These are phyloP conservation scores for Actinostola sp. DNA, from an alignment of 92 coral and sea anemone species.

Conservation along the genomic window DNA sequence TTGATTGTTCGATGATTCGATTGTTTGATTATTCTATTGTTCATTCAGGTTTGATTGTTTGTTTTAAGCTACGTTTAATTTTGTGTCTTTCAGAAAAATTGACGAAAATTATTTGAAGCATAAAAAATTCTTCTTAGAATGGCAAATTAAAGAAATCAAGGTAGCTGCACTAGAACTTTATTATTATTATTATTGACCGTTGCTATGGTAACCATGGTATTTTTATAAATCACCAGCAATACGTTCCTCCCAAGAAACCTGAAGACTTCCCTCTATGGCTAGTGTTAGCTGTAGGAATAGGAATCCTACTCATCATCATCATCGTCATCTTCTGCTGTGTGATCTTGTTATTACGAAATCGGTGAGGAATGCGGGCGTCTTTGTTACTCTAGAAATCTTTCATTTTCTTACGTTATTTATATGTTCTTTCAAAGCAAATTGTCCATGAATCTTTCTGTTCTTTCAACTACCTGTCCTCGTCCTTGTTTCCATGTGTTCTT, in stretches of 20 bases:
- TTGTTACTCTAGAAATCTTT: no score
- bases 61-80: not conserved
- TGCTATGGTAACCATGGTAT: not conserved
- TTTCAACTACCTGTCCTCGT: no score
- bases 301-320: conserved; percentile 60
- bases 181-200: no score
- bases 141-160: conserved; percentile 84
- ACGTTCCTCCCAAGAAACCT: conserved; percentile 38
- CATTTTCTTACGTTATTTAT: no score
- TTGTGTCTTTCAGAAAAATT: conserved; percentile 39
- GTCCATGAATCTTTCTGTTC: no score
- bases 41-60: not conserved
- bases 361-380: conserved; percentile 43
- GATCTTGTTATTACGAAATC: conserved; percentile 73
- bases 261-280: conserved; percentile 58
- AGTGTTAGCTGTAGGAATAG: conserved; percentile 78
- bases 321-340: conserved; percentile 84
- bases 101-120: conserved; percentile 74
- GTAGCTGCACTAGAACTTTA: conserved; percentile 27
- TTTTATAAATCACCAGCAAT: conserved; percentile 52
- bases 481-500: no score
- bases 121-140: conserved; percentile 63
- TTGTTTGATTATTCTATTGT: not conserved
- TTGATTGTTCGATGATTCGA: not conserved
- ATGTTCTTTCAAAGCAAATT: no score